Evolutionary conservation across 2,797 vertebrate species (phyloP), one percentile per base, ranked within the genome.

Genomic region (Buphagus erythrorhynchus): DNA sequence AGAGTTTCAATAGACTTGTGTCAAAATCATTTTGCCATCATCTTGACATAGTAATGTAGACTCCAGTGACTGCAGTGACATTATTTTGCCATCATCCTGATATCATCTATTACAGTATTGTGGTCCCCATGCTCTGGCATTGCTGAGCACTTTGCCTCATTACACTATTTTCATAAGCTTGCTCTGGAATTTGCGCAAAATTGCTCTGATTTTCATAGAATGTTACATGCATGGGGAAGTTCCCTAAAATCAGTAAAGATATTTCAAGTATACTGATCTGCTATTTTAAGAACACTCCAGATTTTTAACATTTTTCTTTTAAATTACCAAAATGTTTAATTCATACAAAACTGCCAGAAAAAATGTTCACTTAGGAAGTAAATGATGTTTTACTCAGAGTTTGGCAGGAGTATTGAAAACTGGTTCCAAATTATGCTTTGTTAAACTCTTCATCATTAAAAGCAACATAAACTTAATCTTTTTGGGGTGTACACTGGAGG

Each of bases 71-170:
- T 97, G 92, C 75, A 94, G 93, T 96, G 96, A 95, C 96, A 97
- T 97, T 97, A 97, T 97, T 97, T 97, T 97, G 95, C 95, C 95
- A 97, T 97, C 96, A 95, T 94, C 68, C 80, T 93, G 78, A 75
- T 97, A 95, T 96, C 82, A 93, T 95, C 91, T 94, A 17, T 94
- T 95, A 97, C 88, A 94, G 90, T 74, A 71, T 90, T 85, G 91
- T 93, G 95, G 96, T 96, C 94, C 83, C 96, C 42, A 13, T 96
- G 90, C 95, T 95, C 88, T 94, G 95, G 96, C 90, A 24, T 97
- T 97, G 91, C 90, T 80, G 88, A 95, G 88, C 86, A 63, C 86
- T 95, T 95, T 95, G 86, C 81, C 81, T 92, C 92, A 73, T 92
- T 94, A 79, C 87, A 65, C 77, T 93, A 82, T 95, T 95, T 97